Percentiles rank a stretch among this genome's conserved stretches.
These are phyloP conservation scores for Echiichthys vipera DNA, from an alignment of 2,797 vertebrate genomes.

Conservation along the genomic window DNA sequence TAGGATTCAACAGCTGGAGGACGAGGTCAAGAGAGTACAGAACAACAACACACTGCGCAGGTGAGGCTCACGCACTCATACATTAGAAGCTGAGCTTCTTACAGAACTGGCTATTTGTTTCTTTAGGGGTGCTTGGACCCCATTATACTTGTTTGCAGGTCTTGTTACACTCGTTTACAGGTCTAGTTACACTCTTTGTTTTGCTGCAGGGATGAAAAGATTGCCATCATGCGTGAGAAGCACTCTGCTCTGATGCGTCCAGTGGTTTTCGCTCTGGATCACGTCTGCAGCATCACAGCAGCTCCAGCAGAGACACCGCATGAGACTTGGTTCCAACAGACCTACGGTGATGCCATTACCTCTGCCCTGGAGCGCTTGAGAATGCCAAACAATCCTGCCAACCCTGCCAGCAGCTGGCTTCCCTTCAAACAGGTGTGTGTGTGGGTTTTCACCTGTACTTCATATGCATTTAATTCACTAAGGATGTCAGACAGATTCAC, in stretches of 20 bases:
- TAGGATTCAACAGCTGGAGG: conserved; percentile 95
- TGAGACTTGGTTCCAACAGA: conserved; percentile 98
- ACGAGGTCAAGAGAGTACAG: conserved; percentile 97
- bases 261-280: conserved; percentile 96
- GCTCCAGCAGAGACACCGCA: conserved; percentile 95
- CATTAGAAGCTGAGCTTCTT: background rate
- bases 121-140: no score
- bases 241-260: conserved; percentile 98
- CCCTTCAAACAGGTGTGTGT: conserved; percentile 93
- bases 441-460: background rate
- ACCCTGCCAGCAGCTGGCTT: conserved; percentile 96
- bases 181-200: background rate
- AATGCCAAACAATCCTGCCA: conserved; percentile 94
- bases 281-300: conserved; percentile 94
- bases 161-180: background rate
- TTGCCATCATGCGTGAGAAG: conserved; percentile 98
- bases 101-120: no score
- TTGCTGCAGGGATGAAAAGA: conserved; percentile 92
- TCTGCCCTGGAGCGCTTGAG: conserved; percentile 92
- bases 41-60: conserved; percentile 79
- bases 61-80: conserved; percentile 26
- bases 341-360: conserved; percentile 92
- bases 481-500: background rate
- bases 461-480: background rate
- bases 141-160: background rate